phyloP scores from a whole-genome alignment of 1,140 invertebrate species.

The Drosophila kikkawai region DNA sequence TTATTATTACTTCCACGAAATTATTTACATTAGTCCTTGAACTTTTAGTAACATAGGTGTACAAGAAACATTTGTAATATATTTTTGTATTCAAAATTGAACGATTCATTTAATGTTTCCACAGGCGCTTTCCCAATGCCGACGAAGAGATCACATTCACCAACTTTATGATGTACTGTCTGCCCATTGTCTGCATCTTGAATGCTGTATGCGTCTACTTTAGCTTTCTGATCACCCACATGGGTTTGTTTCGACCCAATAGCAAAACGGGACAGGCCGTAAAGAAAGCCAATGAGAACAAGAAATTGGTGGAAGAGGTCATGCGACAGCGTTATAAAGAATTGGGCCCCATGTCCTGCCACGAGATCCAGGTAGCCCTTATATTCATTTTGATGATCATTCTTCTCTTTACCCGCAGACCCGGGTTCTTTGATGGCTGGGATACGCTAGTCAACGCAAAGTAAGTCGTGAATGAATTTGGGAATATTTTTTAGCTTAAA shows the following conservation, averaged over 20 bases:
- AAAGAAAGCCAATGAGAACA: constrained; percentile 86
- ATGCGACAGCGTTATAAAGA: constrained; percentile 89
- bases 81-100: background rate
- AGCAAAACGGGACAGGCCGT: constrained; percentile 85
- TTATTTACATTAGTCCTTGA: background rate
- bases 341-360: constrained; percentile 92
- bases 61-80: background rate
- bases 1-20: background rate
- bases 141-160: constrained; percentile 89
- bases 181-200: constrained; percentile 88
- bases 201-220: constrained; percentile 87
- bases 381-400: constrained; percentile 91
- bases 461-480: constrained; percentile 25
- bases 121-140: constrained; percentile 86
- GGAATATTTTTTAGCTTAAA: no score
- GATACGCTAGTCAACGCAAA: constrained; percentile 22
- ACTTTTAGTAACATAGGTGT: no score
- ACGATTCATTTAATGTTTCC: constrained; percentile 31
- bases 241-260: constrained; percentile 89
- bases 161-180: constrained; percentile 89
- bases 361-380: constrained; percentile 90
- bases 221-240: constrained; percentile 89
- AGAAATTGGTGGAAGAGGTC: constrained; percentile 86
- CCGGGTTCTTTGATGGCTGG: constrained; percentile 85
- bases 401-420: constrained; percentile 94